Evolutionary conservation across 2,888 invertebrate genomes (phyloP).

Genomic region (Cheilosia soror): DNA sequence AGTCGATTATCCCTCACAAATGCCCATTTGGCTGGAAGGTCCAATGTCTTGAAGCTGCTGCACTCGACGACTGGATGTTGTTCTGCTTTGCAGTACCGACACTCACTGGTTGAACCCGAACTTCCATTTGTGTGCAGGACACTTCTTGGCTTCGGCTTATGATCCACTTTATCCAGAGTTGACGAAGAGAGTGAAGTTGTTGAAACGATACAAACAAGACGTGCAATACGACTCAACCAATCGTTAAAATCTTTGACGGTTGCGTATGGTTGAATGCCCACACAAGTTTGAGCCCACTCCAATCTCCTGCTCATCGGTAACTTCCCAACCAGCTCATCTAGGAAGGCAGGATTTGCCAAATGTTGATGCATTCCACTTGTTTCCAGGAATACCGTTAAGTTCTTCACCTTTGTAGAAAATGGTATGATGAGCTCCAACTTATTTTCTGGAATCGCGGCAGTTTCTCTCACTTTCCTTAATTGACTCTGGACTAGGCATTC

Average conservation of each 20-base stretch:
- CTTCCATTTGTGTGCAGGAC: background rate
- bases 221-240: slow-evolving; percentile 19
- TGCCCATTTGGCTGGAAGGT: slow-evolving; percentile 8
- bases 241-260: slow-evolving; percentile 34
- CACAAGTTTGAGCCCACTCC: slow-evolving; percentile 33
- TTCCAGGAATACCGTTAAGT: slow-evolving; percentile 8
- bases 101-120: background rate
- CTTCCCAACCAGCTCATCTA: slow-evolving; percentile 48
- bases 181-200: background rate
- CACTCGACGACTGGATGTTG: slow-evolving; percentile 25
- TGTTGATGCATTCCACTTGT: slow-evolving; percentile 32
- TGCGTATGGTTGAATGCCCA: slow-evolving; percentile 7
- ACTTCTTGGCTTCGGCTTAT: slow-evolving; percentile 19
- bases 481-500: slow-evolving; percentile 18
- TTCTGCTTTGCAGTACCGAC: background rate
- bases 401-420: slow-evolving; percentile 14
- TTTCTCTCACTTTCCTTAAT: slow-evolving; percentile 19
- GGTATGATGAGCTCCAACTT: slow-evolving; percentile 26
- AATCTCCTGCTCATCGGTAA: slow-evolving; percentile 48
- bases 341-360: slow-evolving; percentile 33
- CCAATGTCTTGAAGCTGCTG: background rate
- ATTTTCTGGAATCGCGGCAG: slow-evolving; percentile 27
- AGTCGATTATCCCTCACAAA: slow-evolving; percentile 5
- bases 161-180: background rate
- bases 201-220: slow-evolving; percentile 12